Conservation (phyloP, 2,113 vertebrate species). For the Eleginops maclovinus region DNA sequence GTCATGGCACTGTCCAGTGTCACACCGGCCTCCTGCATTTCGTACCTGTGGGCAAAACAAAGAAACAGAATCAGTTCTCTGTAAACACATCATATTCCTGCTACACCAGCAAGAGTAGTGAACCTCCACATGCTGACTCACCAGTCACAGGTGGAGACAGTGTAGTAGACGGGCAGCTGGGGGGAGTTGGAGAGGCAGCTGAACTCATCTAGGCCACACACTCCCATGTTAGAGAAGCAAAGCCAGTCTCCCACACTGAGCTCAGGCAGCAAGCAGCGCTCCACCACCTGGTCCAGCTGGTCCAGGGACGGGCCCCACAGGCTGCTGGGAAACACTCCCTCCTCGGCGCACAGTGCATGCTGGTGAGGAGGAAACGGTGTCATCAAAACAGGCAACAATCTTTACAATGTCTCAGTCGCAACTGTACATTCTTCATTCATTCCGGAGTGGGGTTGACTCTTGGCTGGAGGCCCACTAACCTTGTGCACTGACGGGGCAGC, state of each 20-base stretch:
- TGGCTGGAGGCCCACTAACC: conserved; percentile 80
- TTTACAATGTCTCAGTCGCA: background rate
- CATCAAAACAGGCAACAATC: background rate
- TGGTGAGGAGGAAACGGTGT: conserved; percentile 23
- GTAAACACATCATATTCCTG: background rate
- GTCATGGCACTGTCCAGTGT: conserved; percentile 91
- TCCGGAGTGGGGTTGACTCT: conserved; percentile 20
- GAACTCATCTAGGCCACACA: conserved; percentile 87
- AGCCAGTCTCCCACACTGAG: conserved; percentile 96
- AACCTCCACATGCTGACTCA: conserved; percentile 66
- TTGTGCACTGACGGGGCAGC: conserved; percentile 89
- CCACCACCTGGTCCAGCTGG: conserved; percentile 94
- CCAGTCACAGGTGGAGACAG: conserved; percentile 94
- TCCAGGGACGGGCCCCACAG: conserved; percentile 97
- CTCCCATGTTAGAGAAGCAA: conserved; percentile 95
- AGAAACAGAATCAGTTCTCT: conserved; percentile 3
- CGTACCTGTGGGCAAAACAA: conserved; percentile 84
- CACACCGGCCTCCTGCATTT: conserved; percentile 94
- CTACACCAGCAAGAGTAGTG: background rate
- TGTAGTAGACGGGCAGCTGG: conserved; percentile 92
- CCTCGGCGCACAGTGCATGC: conserved; percentile 78
- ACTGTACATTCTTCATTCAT: conserved; percentile 40
- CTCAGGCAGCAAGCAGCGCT: conserved; percentile 94
- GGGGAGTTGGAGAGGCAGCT: conserved; percentile 72
- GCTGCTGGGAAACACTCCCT: conserved; percentile 92